Base-by-base conservation (phyloP, 30 jellyfish, hydroid and myxozoan species). In the Hydractinia echinata region DNA sequence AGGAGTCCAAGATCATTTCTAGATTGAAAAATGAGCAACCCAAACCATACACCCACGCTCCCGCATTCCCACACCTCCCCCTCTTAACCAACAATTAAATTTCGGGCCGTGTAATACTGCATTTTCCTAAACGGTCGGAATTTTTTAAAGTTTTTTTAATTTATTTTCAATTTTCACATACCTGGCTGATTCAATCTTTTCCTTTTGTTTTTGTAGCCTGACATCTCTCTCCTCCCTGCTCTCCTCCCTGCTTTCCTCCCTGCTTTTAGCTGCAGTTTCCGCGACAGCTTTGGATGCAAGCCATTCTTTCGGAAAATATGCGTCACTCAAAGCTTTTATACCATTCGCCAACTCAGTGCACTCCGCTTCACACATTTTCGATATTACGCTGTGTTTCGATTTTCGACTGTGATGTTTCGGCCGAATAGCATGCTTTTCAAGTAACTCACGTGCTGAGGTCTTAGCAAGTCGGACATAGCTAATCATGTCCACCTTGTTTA, bases 351-450 rank as follows among this genome's bases (percentile, higher is more conserved):
- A 61, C 54, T 78, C 86, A 44, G 48, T 30, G 50, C 86, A 78
- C 54, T 78, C 86, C 8, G 60, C 79, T 60, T 78, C 86, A 52
- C 86, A 78, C 81, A 78, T 20, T 62, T 78, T 78, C 56, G 86
- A 44, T n/a, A 78, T 20, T 20, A 78, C 81, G 20, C 86, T 78
- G 20, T 78, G 86, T n/a, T 58, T 55, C 53, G 86, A 54, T 21
- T 78, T 78, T 7, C 86, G 83, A 81, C 71, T 78, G 15, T 78
- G 86, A 18, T 78, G 72, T 60, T 20, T 78, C 7, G 71, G 81
- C 9, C 71, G 86, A 6, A 78, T 78, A 61, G 16, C 71, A 8
- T 78, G 70, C 15, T 58, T 78, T 54, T 78, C 71, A 0, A 78
- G 82, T 20, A 78, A 78, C 78, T 44, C 81, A 48, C 86, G 82